These are phyloP conservation scores for Drosophila anomelani DNA, from an alignment of 2,888 invertebrate genomes.

Conservation along the genomic window DNA sequence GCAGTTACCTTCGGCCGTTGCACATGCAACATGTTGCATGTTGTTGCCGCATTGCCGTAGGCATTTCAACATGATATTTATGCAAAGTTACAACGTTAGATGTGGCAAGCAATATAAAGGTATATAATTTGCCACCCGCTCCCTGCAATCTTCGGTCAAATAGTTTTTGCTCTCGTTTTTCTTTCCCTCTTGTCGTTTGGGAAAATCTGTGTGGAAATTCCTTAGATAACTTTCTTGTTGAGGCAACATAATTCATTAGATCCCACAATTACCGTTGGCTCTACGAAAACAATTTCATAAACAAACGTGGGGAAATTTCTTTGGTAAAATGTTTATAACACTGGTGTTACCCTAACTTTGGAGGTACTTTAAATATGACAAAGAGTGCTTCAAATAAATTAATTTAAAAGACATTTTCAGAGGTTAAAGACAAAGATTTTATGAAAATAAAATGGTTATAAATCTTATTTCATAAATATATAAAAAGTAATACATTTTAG, in stretches of 20 bases:
- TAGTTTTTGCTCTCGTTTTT: conserved; percentile 45
- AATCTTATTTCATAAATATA: no score
- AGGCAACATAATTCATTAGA: conserved; percentile 53
- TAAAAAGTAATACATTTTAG: background rate
- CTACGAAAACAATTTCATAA: conserved; percentile 15
- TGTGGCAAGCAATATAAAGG: conserved; percentile 71
- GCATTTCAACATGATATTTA: conserved; percentile 59
- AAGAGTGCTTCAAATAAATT: background rate
- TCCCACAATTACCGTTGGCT: conserved; percentile 65
- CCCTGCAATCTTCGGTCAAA: conserved; percentile 60
- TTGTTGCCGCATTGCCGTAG: conserved; percentile 46
- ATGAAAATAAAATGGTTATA: no score
- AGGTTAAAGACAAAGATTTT: no score
- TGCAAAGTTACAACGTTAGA: conserved; percentile 64
- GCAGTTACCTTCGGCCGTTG: conserved; percentile 33
- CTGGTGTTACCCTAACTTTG: conserved; percentile 1
- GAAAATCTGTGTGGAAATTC: conserved; percentile 62
- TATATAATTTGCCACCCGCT: conserved; percentile 40
- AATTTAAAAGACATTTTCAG: background rate
- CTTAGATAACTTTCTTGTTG: conserved; percentile 51
- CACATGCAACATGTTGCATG: conserved; percentile 78
- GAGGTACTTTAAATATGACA: background rate
- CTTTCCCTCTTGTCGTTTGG: conserved; percentile 37
- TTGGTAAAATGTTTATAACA: background rate
- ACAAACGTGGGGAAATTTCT: conserved; percentile 23